Evolutionary conservation across 2,888 invertebrate genomes (phyloP), one percentile per base, ranked within the genome.

Genomic region (Pterostichus niger): DNA sequence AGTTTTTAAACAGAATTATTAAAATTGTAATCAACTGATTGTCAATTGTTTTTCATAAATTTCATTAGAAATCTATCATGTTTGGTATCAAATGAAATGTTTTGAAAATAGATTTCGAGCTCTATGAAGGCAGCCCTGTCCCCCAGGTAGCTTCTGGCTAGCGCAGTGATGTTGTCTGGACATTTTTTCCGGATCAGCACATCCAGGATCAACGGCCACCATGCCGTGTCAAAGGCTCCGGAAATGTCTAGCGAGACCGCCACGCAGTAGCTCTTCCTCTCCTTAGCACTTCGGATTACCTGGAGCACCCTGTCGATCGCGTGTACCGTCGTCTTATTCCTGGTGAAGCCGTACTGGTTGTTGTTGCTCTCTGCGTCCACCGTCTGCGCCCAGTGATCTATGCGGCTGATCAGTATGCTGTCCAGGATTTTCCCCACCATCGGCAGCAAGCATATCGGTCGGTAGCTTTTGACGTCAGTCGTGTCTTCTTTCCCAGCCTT

Each of bases 141-240:
- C 10, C 7, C 13, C 4, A 64, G 40, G 24, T 40, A 64, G 35
- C 6, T 46, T 46, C 17, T 73, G 11, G 24, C 15, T 24, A 73
- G 15, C 15, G 11, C 13, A 2, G 7, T 9, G 5, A 46, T n/a
- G 24, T 73, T 73, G 13, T 15, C 46, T 13, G 44, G 46, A 17
- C 44, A 73, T 46, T 15, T 6, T 9, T n/a, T 13, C 7, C 15
- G 13, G 10, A 13, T 46, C 15, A 73, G 24, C 2, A 15, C 24
- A 13, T 46, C 7, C 7, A 49, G 4, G 9, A 73, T 73, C 11
- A 15, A 6, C 15, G 73, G 73, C 73, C 73, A 73, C 73, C 73
- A 73, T 13, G 73, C 73, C 5, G 11, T 46, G 73, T 73, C 73
- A 46, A 73, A 73, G 3, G 73, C 73, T 7, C 73, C 73, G 7